A percentile compares a stretch with the other conserved stretches of the same genome.
phyloP scores from a whole-genome alignment of 2,113 vertebrate species.

The Platichthys stellatus region DNA sequence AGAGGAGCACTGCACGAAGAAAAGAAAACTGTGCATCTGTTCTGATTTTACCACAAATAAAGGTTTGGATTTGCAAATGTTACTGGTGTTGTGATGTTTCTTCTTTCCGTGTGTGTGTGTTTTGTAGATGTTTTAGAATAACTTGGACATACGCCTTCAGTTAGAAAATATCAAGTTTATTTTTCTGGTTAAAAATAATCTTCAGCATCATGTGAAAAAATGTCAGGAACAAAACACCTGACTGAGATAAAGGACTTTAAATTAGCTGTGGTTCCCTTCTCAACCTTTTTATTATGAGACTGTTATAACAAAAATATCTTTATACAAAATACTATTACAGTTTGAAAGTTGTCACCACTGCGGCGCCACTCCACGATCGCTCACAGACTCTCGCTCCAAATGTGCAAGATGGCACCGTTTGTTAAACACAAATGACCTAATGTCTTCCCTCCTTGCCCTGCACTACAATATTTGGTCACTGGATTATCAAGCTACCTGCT shows the following conservation, averaged over 20 bases:
- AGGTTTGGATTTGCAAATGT: conserved; percentile 85
- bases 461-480: no score
- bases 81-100: background rate
- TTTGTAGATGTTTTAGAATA: background rate
- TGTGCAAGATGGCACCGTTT: no score
- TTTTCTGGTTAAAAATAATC: conserved; percentile 14
- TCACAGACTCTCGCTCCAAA: no score
- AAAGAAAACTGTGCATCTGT: conserved; percentile 88
- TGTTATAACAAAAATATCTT: background rate
- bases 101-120: background rate
- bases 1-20: conserved; percentile 92
- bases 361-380: no score
- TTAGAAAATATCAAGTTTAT: conserved; percentile 31
- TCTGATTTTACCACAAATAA: conserved; percentile 98
- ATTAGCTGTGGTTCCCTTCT: background rate
- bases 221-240: background rate
- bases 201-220: background rate
- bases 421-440: no score
- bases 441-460: no score
- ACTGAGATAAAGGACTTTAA: background rate
- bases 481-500: no score
- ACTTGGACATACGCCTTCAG: no score
- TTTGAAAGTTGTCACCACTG: background rate
- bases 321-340: background rate
- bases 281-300: background rate